These are phyloP conservation scores for Ooceraea biroi DNA, from an alignment of 1,140 invertebrate species.

Conservation along the genomic window DNA sequence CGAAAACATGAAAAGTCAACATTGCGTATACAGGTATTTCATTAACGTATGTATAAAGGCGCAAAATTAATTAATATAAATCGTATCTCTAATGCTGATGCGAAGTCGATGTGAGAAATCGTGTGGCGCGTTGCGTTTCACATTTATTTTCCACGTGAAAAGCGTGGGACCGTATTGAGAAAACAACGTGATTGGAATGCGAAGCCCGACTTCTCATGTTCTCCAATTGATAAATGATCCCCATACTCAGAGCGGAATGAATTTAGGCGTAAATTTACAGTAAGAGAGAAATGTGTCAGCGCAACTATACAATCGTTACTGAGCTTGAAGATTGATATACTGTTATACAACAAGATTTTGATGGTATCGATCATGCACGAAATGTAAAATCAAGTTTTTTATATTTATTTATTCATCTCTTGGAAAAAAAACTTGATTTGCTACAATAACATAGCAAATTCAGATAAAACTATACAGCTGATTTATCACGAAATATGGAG, in stretches of 20 bases:
- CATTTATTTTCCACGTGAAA: neutral
- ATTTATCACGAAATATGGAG: neutral
- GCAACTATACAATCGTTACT: slow-evolving; percentile 69
- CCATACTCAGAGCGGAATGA: slow-evolving; percentile 10
- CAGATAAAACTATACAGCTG: neutral
- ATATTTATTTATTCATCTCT: neutral
- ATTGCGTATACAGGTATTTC: neutral
- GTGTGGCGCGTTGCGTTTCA: neutral
- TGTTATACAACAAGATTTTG: slow-evolving; percentile 24
- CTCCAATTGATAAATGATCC: neutral
- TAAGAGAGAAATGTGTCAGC: slow-evolving; percentile 27
- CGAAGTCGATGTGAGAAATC: neutral
- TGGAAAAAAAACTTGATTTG: neutral
- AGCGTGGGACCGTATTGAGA: neutral
- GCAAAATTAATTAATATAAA: neutral
- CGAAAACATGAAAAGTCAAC: slow-evolving; percentile 16
- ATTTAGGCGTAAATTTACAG: neutral
- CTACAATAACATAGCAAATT: neutral
- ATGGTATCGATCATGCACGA: neutral
- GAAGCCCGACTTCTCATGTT: slow-evolving; percentile 4
- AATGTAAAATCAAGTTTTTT: slow-evolving; percentile 16
- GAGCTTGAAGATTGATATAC: slow-evolving; percentile 63
- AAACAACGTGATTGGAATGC: neutral
- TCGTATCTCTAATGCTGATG: neutral
- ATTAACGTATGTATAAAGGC: neutral